These are phyloP conservation scores for Brachyalestes nurse DNA, from an alignment of 2,797 vertebrate genomes.

Conservation along the genomic window DNA sequence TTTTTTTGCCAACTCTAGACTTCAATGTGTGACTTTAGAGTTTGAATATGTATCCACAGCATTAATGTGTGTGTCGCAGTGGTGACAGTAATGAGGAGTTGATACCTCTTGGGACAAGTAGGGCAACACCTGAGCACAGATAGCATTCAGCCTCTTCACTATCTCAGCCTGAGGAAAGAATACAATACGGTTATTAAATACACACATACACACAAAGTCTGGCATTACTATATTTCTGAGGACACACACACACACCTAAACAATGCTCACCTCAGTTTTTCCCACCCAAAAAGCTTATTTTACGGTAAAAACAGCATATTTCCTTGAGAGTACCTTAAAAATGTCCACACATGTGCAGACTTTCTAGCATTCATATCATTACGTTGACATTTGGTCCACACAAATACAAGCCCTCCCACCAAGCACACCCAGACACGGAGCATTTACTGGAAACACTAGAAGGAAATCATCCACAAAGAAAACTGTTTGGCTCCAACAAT, in stretches of 20 bases:
- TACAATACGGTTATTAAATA: constrained; percentile 29
- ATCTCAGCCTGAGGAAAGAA: constrained; percentile 88
- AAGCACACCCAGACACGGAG: constrained; percentile 48
- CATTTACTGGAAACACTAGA: constrained; percentile 1
- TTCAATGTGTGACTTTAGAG: not conserved
- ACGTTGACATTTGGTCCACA: no score
- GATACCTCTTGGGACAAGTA: constrained; percentile 97
- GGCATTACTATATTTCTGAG: no score
- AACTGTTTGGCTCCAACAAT: not conserved
- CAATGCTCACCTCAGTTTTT: no score
- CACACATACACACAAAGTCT: not conserved
- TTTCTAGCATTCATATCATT: no score
- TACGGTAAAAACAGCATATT: no score
- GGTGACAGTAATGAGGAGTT: not conserved
- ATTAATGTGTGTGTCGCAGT: not conserved
- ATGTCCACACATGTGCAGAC: no score
- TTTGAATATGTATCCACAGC: not conserved
- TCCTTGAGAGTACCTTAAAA: no score
- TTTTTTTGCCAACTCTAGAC: not conserved
- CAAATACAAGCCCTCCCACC: not conserved
- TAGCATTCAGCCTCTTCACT: constrained; percentile 96
- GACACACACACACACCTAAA: constrained; percentile 23
- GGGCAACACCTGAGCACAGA: constrained; percentile 96
- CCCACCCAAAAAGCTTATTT: no score
- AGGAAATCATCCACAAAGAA: not conserved